Base-by-base conservation (phyloP, 2,888 invertebrate genomes). In the Eudasyphora cyanicolor region DNA sequence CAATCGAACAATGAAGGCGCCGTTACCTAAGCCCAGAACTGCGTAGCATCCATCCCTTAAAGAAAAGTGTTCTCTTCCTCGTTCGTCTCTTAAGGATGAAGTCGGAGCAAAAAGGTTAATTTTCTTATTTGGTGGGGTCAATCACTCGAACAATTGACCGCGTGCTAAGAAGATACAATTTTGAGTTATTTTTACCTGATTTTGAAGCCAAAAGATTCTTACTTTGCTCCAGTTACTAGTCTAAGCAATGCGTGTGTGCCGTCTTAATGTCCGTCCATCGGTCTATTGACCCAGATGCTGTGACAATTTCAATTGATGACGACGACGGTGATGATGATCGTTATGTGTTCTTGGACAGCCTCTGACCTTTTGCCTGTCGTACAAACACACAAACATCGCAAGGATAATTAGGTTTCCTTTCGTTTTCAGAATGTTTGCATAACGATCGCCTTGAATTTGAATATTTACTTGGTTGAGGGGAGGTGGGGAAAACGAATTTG, bases 351-450 rank as follows among this genome's bases (percentile, higher is more conserved):
- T 70, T 45, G 76, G n/a, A n/a, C 84, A 85, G 86, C 86, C 87
- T 86, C 84, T 89, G 88, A 89, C 89, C 89, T 87, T 85, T 76
- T 86, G 82, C 71, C 79, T 87, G 87, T 86, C 86, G 5, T 21
- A 24, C 35, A 19, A 8, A 27, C n/a, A 21, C 32, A 19, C 32
- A n/a, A 38, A 60, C 24, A 86, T 85, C n/a, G n/a, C n/a, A n/a
- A n/a, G 83, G 86, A 88, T 88, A 89, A 89, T 89, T 89, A 89
- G 87, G 85, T 78, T 67, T 76, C 35, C 57, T 38, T 38, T 38
- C 75, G 70, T 64, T 71, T 81, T 78, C 76, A 81, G 75, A 84
- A 45, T 84, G 78, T 81, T 81, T 79, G 81, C 73, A 73, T 79
- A 69, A n/a, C 27, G 67, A 73, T 51, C 76, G 35, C 75, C 14